Evolutionary conservation across 2,888 invertebrate species (phyloP), one percentile per base, ranked within the genome.

Genomic region (Hemistola chrysoprasaria): DNA sequence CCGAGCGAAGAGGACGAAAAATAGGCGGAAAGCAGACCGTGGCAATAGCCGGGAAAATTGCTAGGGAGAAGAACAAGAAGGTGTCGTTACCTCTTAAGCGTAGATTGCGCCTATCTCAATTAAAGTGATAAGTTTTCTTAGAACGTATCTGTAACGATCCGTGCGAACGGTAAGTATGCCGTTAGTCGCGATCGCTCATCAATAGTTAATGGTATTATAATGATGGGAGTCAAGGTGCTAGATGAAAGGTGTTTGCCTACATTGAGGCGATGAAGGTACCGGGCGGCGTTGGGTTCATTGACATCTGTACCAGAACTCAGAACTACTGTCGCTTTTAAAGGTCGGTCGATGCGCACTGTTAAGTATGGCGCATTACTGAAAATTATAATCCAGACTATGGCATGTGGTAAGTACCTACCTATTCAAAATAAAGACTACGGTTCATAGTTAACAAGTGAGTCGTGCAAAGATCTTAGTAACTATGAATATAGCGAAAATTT

Each of bases 281-380:
- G 57, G 56, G 59, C 44, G 10, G 32, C 39, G 63, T 11, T 49
- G 69, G 65, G 84, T 78, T 85, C 85, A 77, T 69, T 68, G 86
- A 77, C 83, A 63, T 62, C 64, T 62, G 63, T 71, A 65, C 63
- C 51, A 71, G 69, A 79, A 74, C 71, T 71, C 80, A 71, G 69
- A 79, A 74, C 71, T 71, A 80, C 85, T 85, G 82, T 86, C 85
- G 81, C 85, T 85, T 87, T 84, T 78, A 87, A 84, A 86, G 86
- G 85, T 86, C 82, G 77, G 64, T 67, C 62, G 62, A 53, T 49
- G 50, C 41, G 43, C 49, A 41, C 34, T 29, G 25, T 16, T 16
- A 16, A 16, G 16, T 16, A 16, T 16, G 4, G 2, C 16, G 4
- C 16, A 16, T n/a, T n/a, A n/a, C n/a, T n/a, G n/a, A n/a, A n/a